Base-by-base conservation (phyloP, 2,113 vertebrate species). In the Larimichthys polyactis region DNA sequence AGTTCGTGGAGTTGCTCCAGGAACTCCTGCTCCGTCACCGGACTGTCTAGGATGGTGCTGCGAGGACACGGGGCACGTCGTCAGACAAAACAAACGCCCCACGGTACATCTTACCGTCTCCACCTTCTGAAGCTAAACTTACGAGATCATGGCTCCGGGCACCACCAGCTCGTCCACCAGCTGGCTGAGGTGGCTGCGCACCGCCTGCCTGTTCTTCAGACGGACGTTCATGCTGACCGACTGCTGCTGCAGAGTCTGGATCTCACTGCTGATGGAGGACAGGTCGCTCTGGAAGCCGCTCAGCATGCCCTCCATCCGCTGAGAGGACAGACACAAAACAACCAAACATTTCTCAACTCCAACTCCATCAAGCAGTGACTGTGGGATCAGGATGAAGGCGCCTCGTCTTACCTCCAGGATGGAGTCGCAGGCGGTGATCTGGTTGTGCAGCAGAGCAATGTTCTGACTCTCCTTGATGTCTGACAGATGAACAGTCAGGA, bases 261-360 rank as follows among this genome's bases (percentile, higher is more conserved):
- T 99, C 95, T 99, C 97, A 0, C 95, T 96, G 95, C 97, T 98
- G 94, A 99, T 98, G 89, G 97, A 98, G 27, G 97, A 97, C 75
- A 99, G 95, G 88, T 98, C 97, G 0, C 96, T 95, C 95, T 99
- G 97, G 94, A 99, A 99, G 44, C 96, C 93, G 62, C 97, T 96
- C 90, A 99, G 87, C 97, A 99, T 99, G 52, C 96, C 96, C 88
- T 98, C 97, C 97, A 99, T 99, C 11, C 97, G 95, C 97, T 98
- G 87, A 64, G 0, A 4, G 44, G 5, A 44, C 1, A 2, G 46
- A 44, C 43, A 44, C 32, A 36, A 36, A 36, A 36, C 32, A 36
- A 36, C 32, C 32, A 36, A 36, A 36, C 32, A 7, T 36, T 36
- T 36, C 32, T 36, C 32, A 36, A 36, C 32, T 36, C 32, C 32